These are phyloP conservation scores for Crotophaga sulcirostris DNA, from an alignment of 2,113 vertebrate species.

Conservation along the genomic window DNA sequence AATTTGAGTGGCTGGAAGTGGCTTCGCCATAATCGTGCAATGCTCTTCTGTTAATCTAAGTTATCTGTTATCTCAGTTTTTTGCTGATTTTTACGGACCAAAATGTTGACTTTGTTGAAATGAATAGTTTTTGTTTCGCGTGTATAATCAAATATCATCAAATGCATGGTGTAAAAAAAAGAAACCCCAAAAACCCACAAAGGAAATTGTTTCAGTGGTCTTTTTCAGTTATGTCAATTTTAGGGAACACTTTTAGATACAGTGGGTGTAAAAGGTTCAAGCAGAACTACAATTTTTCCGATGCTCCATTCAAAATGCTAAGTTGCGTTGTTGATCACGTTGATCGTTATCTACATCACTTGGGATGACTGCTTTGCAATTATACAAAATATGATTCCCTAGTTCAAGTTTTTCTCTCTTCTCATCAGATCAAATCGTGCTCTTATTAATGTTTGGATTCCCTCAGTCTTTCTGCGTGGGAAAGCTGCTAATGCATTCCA, in stretches of 20 bases:
- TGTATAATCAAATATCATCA: neutral
- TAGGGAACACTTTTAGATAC: neutral
- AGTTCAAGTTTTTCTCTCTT: neutral
- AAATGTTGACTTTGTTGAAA: neutral
- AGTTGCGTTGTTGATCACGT: neutral
- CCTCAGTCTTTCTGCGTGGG: conserved; percentile 95
- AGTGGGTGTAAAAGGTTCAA: neutral
- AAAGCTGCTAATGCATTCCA: conserved; percentile 95
- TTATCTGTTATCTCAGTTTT: too few relatives aligned
- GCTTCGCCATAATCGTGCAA: neutral
- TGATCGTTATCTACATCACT: neutral
- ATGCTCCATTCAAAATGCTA: neutral
- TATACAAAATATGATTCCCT: neutral
- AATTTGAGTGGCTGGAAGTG: neutral
- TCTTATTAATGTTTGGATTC: conserved; percentile 99
- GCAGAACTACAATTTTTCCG: neutral
- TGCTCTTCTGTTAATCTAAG: neutral
- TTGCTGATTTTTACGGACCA: neutral
- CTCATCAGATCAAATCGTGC: conserved; percentile 90
- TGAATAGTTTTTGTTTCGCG: neutral
- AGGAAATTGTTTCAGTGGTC: neutral
- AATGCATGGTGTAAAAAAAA: neutral
- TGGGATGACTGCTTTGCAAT: neutral
- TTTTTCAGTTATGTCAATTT: neutral
- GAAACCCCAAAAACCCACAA: neutral